These are phyloP conservation scores for Toxotes jaculatrix DNA, from an alignment of 2,113 vertebrate species.

Conservation along the genomic window DNA sequence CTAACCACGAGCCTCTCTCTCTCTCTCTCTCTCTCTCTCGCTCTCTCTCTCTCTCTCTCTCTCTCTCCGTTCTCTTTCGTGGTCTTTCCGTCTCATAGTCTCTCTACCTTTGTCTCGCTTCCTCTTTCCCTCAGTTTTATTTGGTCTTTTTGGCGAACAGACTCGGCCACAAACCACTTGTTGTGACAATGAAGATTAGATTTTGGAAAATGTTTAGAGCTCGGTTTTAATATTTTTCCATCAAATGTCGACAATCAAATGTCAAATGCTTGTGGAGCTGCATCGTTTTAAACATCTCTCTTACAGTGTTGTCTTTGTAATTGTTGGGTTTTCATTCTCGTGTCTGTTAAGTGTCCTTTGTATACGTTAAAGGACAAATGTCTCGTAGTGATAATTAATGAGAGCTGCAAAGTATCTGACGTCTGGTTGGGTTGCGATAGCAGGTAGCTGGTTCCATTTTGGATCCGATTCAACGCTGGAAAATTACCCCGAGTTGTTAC, in stretches of 20 bases:
- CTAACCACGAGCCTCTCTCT: neutral
- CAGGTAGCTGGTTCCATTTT: conserved; percentile 25
- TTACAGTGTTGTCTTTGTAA: neutral
- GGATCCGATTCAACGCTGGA: conserved; percentile 22
- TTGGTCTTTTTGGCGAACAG: neutral
- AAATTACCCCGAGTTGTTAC: conserved; percentile 23
- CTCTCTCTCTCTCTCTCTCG: neutral
- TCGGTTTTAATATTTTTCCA: too few relatives aligned
- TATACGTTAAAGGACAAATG: too few relatives aligned
- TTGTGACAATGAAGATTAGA: neutral
- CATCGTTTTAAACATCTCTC: too few relatives aligned
- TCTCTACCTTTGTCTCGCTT: conserved; percentile 12
- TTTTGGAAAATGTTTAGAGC: neutral
- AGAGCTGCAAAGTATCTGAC: neutral
- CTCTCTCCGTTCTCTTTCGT: neutral
- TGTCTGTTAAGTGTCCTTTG: neutral
- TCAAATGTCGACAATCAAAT: too few relatives aligned
- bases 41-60: neutral
- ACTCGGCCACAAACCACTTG: too few relatives aligned
- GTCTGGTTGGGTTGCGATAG: neutral
- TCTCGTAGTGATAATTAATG: too few relatives aligned
- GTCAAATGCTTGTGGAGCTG: too few relatives aligned
- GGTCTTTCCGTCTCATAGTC: neutral
- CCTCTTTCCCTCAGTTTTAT: neutral
- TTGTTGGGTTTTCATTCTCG: neutral